Evolutionary conservation across 2,888 invertebrate species (phyloP), one percentile per base, ranked within the genome.

Genomic region (Tortrix viridana): DNA sequence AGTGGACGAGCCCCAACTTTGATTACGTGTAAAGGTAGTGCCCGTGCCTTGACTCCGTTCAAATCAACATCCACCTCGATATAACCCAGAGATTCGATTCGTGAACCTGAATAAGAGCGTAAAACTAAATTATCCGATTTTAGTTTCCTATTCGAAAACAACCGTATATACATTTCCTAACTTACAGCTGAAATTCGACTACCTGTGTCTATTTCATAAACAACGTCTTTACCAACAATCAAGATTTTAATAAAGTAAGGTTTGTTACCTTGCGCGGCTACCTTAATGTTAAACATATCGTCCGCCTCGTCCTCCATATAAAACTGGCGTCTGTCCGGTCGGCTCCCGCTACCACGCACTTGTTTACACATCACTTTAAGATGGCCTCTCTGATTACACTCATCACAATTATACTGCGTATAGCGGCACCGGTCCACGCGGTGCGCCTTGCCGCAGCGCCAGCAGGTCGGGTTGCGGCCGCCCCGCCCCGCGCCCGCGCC

Each of bases 391-490:
- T 67, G 54, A 22, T 44, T 18, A 18, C 72, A 74, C 67, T 66
- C 47, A 57, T 74, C 70, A 67, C 74, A 74, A 60, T 44, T 69
- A 53, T 72, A 72, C n/a, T 67, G 59, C 0, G 23, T 54, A 46
- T 43, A 74, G 1, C 72, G 68, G 57, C 74, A 75, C 68, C 53
- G 67, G 14, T 69, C 60, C 16, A 69, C 65, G 6, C 52, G 58
- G 54, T 71, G 69, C n/a, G 57, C 38, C 43, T 65, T 69, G 5
- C 71, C 71, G 26, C 73, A 12, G 7, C 41, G 41, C 41, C 14
- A n/a, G n/a, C 16, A 7, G 41, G n/a, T n/a, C 7, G 3, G 41
- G 7, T 14, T 5, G 7, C 41, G 12, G n/a, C n/a, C n/a, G n/a
- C n/a, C n/a, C n/a, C n/a, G n/a, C n/a, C n/a, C n/a, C n/a, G n/a